Percentiles rank a stretch among this genome's conserved stretches.
Evolutionary conservation across 2,888 invertebrate genomes (phyloP).

Genomic region (Balanococcus diminutus): DNA sequence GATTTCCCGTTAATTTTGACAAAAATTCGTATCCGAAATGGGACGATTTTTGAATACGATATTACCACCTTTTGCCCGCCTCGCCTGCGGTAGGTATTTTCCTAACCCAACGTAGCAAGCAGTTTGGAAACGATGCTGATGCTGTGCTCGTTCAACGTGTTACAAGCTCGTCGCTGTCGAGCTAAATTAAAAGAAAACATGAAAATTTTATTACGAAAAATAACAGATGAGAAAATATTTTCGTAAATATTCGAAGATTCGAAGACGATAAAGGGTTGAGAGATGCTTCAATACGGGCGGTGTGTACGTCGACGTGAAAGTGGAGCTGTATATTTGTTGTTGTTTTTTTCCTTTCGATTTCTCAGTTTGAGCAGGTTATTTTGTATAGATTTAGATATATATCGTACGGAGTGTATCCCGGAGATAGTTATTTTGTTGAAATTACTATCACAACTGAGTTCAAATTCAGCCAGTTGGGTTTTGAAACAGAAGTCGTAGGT

Average conservation of each 20-base stretch:
- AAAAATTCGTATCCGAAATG: background rate
- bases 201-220: background rate
- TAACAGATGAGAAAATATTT: background rate
- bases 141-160: background rate
- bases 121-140: background rate
- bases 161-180: background rate
- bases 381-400: background rate
- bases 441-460: background rate
- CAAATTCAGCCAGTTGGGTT: background rate
- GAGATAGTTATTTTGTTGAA: background rate
- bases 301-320: background rate
- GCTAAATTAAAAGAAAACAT: conserved; percentile 15
- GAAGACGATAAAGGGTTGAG: background rate
- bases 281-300: no score
- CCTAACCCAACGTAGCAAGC: background rate
- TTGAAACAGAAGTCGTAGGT: background rate
- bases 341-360: background rate
- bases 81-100: background rate
- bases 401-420: background rate
- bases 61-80: background rate
- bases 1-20: background rate
- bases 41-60: background rate
- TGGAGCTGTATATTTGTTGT: no score
- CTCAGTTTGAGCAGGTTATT: background rate
- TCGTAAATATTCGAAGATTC: background rate